Conservation (phyloP, 2,113 vertebrate genomes). For the Dipodomys merriami region DNA sequence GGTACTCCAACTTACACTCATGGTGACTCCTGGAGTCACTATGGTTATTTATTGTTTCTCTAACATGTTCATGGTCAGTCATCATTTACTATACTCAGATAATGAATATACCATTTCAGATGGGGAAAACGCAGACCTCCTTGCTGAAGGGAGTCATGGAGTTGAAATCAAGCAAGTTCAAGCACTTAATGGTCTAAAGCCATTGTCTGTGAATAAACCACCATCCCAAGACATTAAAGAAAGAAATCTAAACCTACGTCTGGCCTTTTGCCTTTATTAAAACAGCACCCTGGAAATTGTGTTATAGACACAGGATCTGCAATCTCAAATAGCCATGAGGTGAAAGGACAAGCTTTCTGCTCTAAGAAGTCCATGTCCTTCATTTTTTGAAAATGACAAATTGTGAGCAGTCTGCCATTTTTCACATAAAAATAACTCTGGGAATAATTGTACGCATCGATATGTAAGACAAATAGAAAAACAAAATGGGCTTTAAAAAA, state of each 20-base stretch:
- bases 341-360: background rate
- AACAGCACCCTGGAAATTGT: background rate
- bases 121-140: constrained; percentile 2
- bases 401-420: constrained; percentile 22
- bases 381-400: constrained; percentile 47
- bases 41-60: background rate
- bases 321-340: background rate
- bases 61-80: constrained; percentile 10
- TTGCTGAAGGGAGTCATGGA: background rate
- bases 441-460: background rate
- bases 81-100: background rate
- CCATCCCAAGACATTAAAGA: constrained; percentile 20
- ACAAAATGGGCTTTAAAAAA: background rate
- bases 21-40: background rate
- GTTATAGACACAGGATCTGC: background rate
- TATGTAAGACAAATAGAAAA: constrained; percentile 44
- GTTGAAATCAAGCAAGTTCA: constrained; percentile 46
- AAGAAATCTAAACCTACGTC: background rate
- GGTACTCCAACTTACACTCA: background rate
- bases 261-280: constrained; percentile 1
- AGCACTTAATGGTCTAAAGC: constrained; percentile 1
- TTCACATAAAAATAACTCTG: constrained; percentile 20
- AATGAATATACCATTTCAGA: constrained; percentile 36
- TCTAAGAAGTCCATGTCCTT: background rate
- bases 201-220: constrained; percentile 40